Percentiles rank a stretch among this genome's conserved stretches.
Conservation (phyloP, 2,797 vertebrate genomes). For the Parotocinclus haroldoi region DNA sequence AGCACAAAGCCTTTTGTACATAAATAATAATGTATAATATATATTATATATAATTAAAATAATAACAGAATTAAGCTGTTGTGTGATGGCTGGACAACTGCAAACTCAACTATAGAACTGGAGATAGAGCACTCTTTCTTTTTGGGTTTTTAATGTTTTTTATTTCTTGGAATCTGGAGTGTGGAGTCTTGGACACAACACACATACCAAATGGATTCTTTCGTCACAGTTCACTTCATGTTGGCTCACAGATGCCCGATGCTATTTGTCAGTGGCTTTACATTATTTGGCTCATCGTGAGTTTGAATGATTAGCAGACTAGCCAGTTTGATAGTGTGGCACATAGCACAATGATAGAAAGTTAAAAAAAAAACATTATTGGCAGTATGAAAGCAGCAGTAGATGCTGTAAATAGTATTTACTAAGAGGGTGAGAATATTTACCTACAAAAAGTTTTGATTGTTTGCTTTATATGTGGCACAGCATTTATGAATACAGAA, state of each 20-base stretch:
- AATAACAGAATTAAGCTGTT: too few relatives aligned
- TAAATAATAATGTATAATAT: too few relatives aligned
- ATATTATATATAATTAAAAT: too few relatives aligned
- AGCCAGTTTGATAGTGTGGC: constrained; percentile 48
- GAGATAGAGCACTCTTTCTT: too few relatives aligned
- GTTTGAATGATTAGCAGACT: constrained; percentile 60
- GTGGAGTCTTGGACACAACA: constrained; percentile 1
- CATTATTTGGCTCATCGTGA: constrained; percentile 63
- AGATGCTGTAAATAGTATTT: constrained; percentile 58
- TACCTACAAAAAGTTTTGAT: constrained; percentile 16
- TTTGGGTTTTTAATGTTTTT: too few relatives aligned
- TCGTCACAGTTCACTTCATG: constrained; percentile 48
- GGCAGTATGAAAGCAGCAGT: constrained; percentile 56
- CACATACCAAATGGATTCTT: constrained; percentile 1
- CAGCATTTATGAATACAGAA: neutral
- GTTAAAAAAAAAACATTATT: constrained; percentile 45
- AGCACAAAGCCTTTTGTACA: too few relatives aligned
- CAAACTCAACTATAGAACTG: too few relatives aligned
- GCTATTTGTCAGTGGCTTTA: constrained; percentile 67
- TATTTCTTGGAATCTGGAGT: constrained; percentile 9
- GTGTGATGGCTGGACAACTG: too few relatives aligned
- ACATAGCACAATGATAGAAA: constrained; percentile 45
- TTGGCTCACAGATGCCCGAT: constrained; percentile 68
- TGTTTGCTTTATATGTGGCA: constrained; percentile 12
- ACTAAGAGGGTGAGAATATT: constrained; percentile 40